Conservation (phyloP, 2,113 vertebrate species). For the Erinaceus europaeus region DNA sequence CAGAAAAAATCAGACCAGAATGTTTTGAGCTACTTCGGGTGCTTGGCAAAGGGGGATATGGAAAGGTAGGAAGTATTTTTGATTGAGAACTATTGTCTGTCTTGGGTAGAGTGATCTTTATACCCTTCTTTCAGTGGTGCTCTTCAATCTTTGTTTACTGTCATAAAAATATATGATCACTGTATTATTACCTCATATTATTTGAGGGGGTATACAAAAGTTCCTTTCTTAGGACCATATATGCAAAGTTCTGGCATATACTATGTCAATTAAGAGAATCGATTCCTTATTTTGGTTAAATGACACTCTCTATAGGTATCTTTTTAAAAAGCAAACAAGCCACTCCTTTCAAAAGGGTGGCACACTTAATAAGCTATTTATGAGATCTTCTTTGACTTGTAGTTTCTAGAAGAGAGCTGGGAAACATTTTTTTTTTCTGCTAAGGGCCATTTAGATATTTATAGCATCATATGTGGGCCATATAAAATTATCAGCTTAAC, state of each 20-base stretch:
- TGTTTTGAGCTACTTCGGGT: constrained; percentile 98
- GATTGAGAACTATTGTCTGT: constrained; percentile 53
- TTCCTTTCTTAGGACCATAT: background rate
- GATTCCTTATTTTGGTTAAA: constrained; percentile 27
- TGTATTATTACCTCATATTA: background rate
- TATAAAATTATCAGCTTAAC: too few species aligned
- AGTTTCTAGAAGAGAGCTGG: constrained; percentile 47
- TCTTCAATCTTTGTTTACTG: background rate
- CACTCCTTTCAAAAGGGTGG: constrained; percentile 12
- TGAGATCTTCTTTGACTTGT: constrained; percentile 44
- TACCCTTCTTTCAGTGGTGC: background rate
- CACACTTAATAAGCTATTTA: background rate
- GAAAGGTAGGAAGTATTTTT: constrained; percentile 89
- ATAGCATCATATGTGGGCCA: too few species aligned
- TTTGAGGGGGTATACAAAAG: constrained; percentile 10
- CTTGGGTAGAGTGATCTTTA: constrained; percentile 25
- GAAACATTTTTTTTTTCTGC: too few species aligned
- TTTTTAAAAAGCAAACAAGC: background rate
- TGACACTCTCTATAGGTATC: background rate
- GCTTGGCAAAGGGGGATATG: constrained; percentile 97
- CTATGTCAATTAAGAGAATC: background rate
- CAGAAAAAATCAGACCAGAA: constrained; percentile 97
- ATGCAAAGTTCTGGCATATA: background rate
- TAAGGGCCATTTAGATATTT: too few species aligned
- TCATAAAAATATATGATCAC: background rate